Conservation (phyloP, 2,113 vertebrate species). For the Camelus dromedarius region DNA sequence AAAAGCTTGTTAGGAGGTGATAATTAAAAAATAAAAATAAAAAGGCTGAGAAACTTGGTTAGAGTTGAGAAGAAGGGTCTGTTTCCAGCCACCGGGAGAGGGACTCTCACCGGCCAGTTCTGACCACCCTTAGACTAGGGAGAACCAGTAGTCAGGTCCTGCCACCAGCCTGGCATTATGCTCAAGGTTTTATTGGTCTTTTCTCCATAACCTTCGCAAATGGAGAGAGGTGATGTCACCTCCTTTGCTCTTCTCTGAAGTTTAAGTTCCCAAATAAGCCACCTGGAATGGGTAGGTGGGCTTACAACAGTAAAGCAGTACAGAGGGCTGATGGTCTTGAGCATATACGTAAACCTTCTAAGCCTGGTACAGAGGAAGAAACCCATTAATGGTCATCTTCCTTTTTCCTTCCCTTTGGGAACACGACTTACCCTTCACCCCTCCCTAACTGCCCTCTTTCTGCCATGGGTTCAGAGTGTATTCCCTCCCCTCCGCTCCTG, state of each 20-base stretch:
- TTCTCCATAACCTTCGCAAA: neutral
- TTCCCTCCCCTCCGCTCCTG: neutral
- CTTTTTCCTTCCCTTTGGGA: neutral
- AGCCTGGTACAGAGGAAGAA: neutral
- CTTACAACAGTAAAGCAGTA: neutral
- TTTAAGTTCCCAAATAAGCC: neutral
- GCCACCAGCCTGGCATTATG: neutral
- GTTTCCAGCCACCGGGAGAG: neutral
- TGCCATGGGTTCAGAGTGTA: neutral
- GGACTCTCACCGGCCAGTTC: no score
- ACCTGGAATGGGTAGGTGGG: neutral
- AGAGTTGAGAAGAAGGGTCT: neutral
- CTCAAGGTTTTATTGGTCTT: neutral
- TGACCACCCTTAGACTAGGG: neutral
- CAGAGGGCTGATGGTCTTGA: neutral
- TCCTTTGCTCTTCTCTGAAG: neutral
- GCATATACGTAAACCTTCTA: neutral
- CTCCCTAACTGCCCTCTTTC: neutral
- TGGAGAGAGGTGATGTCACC: neutral
- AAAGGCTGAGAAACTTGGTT: neutral
- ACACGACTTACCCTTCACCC: neutral
- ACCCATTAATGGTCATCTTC: neutral
- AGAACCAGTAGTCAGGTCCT: neutral
- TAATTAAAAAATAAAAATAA: neutral
- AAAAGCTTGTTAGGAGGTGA: neutral